Base-by-base conservation (phyloP, 2,113 vertebrate species). In the Laticauda laticaudata region DNA sequence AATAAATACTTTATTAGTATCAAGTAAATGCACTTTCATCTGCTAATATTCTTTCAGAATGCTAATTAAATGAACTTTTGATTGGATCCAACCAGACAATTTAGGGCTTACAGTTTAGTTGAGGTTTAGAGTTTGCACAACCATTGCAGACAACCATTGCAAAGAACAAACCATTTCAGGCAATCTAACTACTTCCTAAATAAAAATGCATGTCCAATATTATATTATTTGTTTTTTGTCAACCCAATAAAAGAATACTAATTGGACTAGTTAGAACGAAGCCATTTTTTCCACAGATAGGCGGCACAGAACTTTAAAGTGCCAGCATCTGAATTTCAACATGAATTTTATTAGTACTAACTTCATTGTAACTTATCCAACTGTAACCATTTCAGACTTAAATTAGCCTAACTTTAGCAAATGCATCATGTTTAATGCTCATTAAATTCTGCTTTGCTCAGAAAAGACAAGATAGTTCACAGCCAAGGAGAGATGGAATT, bases 401-500 rank as follows among this genome's bases (percentile, higher is more conserved):
- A 89, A 85, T 90, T 54, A 43, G 92, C 10, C 90, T 87, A 93
- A 85, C 43, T 51, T 61, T 93, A 90, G 90, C 75, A 55, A 86
- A 92, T 94, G 88, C 64, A 90, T 92, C 88, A 90, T 48, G 90
- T 64, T 86, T 69, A 94, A 92, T 90, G 56, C 91, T 94, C 81
- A 92, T 90, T 92, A 90, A 93, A 93, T 89, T 54, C n/a, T 45
- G 56, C 91, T 92, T 86, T 92, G 88, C 88, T 69, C 75, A 26
- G 59, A 59, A 89, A 89, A 55, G 87, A 86, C 55, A 64, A 45
- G 69, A 86, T 92, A 26, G 56, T 53, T 86, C 75, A 86, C 48
- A 61, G 91, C 91, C 86, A 48, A 92, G 86, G 75, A 91, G 81
- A 64, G 61, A 86, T 48, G 69, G 90, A 91, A 93, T 56, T 43